Evolutionary conservation across 2,113 vertebrate genomes (phyloP), one percentile per base, ranked within the genome.

Genomic region (Leiothrix lutea): DNA sequence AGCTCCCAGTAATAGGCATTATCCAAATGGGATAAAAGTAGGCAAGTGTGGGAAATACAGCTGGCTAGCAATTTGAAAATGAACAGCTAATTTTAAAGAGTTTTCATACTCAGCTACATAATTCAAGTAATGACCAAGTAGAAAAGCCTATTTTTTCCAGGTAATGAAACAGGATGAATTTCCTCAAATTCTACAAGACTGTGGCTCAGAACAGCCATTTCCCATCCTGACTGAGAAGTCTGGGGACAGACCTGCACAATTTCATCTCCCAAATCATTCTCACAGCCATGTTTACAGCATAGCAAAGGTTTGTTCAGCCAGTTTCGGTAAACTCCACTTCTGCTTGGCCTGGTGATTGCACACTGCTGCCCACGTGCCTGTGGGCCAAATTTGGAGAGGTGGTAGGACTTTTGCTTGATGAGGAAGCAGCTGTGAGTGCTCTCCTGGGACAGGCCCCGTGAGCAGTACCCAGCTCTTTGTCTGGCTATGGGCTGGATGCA

Each of bases 41-140:
- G 82, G 21, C 26, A 64, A 90, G 48, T 56, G 74, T 51, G 88
- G 86, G 92, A 96, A 96, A 96, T 88, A 70, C 81, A 88, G 86
- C 31, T 0, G 1, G 80, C 72, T 69, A 90, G 69, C 50, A 57
- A 79, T 48, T 35, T 71, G 88, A 86, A 95, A 93, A 79, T 5
- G 56, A 86, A 40, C 57, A 78, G 80, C 56, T 90, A 36, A 88
- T 93, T 92, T 86, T 38, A 64, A 61, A 33, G 78, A 67, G 82
- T 80, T 92, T 82, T 91, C 54, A 67, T 57, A 48, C 24, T 80
- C 48, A 18, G 53, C 64, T 77, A 90, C 80, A 60, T 64, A 60
- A 71, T 53, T 69, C n/a, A 74, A 74, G 64, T 29, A 83, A 65
- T 0, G 2, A 62, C 17, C 8, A 28, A 69, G 28, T 0, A 53